Percentiles rank a stretch among this genome's conserved stretches.
These are phyloP conservation scores for Buphagus erythrorhynchus DNA, from an alignment of 2,797 vertebrate genomes.

Conservation along the genomic window DNA sequence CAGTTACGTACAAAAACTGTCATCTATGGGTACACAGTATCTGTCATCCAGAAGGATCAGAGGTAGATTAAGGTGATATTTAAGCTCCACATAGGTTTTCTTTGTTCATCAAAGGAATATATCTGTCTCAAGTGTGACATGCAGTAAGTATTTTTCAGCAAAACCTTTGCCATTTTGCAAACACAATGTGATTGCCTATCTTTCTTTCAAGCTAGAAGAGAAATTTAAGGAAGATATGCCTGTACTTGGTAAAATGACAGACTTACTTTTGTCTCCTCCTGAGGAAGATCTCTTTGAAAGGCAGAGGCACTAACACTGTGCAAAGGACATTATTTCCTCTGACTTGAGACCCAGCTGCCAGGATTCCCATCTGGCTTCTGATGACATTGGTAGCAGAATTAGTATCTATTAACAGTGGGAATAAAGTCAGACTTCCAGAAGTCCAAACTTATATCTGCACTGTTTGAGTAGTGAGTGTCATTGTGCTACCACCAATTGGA, in stretches of 20 bases:
- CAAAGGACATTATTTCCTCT: not conserved
- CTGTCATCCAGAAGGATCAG: not conserved
- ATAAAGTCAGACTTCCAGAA: not conserved
- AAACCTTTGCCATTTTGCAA: not conserved
- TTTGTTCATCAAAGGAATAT: not conserved
- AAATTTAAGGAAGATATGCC: not conserved
- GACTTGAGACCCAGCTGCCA: not conserved
- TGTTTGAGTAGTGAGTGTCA: not conserved
- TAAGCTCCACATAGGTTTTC: not conserved
- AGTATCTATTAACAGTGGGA: not conserved
- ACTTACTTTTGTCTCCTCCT: not conserved
- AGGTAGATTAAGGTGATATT: not conserved
- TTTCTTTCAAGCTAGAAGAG: not conserved
- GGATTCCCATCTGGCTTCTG: not conserved
- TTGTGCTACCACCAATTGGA: not conserved
- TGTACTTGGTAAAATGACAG: not conserved
- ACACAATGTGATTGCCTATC: not conserved
- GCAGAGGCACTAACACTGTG: not conserved
- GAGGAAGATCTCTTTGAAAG: not conserved
- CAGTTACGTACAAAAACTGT: not conserved
- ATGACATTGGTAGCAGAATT: not conserved
- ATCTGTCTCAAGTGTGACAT: not conserved
- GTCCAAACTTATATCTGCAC: not conserved
- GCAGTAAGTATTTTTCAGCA: not conserved
- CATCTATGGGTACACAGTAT: not conserved